Evolutionary conservation across 2,797 vertebrate genomes (phyloP), one percentile per base, ranked within the genome.

Genomic region (Channallabes apus): DNA sequence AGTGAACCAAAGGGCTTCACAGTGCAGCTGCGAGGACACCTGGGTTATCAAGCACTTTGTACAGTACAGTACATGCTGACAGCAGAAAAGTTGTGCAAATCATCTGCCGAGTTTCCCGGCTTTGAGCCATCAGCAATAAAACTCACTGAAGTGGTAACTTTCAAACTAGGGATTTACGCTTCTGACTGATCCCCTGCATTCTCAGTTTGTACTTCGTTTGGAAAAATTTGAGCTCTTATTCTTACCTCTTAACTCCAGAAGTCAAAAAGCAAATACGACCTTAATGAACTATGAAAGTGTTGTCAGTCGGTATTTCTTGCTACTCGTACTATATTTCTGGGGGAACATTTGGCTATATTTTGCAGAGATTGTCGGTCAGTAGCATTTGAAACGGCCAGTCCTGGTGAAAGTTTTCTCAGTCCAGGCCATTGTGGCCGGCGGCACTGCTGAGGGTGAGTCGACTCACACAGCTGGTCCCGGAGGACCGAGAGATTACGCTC

Each of bases 51-150:
- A 14, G 35, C 54, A 86, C 82, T 59, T 80, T 77, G 91, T 89
- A 91, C 90, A 92, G 91, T 89, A 91, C 35, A 3, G 38, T 38
- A 5, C 84, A 84, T 89, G 93, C 93, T 94, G 94, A 94, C 89
- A 92, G 90, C 86, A 85, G 11, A 91, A 91, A 89, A 88, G 84
- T 87, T 90, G 91, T 91, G 87, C 90, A 90, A 87, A 78, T 58
- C 51, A 76, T 32, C 17, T 32, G 73, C 58, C 61, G 76, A 61
- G 76, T 61, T 78, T 78, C 56, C 32, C 32, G 5, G 32, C 20
- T 24, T 78, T n/a, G 32, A 79, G 12, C 20, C 22, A 62, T 62
- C 58, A 8, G 6, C 22, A 62, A 6, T 61, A 61, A 61, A 77
- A 62, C 58, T 41, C 51, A 76, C 27, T 58, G 73, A 76, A 58